Conservation (phyloP, 2,113 vertebrate genomes). For the Odocoileus virginianus region DNA sequence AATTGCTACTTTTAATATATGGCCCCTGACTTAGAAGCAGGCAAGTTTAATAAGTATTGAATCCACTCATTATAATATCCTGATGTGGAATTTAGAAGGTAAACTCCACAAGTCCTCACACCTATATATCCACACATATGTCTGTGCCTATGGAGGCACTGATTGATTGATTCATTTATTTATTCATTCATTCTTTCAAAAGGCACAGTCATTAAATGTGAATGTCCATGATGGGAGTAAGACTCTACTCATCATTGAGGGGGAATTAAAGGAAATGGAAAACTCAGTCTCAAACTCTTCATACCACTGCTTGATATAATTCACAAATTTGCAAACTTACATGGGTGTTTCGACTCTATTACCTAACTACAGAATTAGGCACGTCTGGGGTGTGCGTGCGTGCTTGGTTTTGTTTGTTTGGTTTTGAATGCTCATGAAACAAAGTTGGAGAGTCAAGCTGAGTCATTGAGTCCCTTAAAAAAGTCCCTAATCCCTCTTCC, state of each 20-base stretch:
- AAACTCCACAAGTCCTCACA: neutral
- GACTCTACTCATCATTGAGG: neutral
- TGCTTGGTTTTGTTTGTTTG: neutral
- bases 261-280: neutral
- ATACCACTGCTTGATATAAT: neutral
- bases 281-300: neutral
- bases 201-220: neutral
- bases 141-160: neutral
- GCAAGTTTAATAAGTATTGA: neutral
- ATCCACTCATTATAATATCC: neutral
- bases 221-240: neutral
- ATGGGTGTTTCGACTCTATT: neutral
- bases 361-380: neutral
- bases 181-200: neutral
- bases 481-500: neutral
- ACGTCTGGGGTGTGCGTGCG: neutral
- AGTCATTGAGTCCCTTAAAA: conserved; percentile 40
- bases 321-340: neutral
- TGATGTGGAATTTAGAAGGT: neutral
- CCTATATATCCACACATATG: neutral
- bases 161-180: neutral
- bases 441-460: neutral
- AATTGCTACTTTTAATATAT: neutral
- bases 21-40: neutral
- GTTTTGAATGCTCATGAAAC: neutral